Conservation (phyloP, 2,888 invertebrate species). For the Halocaridina rubra region DNA sequence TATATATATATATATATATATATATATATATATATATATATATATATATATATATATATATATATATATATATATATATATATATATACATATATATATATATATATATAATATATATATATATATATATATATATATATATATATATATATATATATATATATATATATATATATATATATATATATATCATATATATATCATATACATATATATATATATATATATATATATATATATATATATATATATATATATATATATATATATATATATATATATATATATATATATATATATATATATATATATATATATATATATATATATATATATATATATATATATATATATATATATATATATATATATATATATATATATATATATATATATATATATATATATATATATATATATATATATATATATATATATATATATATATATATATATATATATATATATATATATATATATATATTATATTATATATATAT, state of each 20-base stretch:
- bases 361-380: too few species aligned
- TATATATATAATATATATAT: background rate
- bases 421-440: too few species aligned
- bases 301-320: too few species aligned
- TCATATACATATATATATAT: conserved; percentile 19
- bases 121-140: conserved; percentile 9
- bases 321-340: too few species aligned
- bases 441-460: too few species aligned
- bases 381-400: too few species aligned
- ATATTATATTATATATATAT: background rate
- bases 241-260: background rate
- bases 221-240: conserved; percentile 1
- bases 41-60: conserved; percentile 19
- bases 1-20: background rate
- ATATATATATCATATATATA: too few species aligned
- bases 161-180: conserved; percentile 19
- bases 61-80: conserved; percentile 19
- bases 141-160: conserved; percentile 16
- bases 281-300: background rate
- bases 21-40: conserved; percentile 16
- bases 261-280: background rate
- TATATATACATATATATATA: conserved; percentile 1
- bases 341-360: too few species aligned
- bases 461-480: too few species aligned
- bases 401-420: too few species aligned